A percentile compares a stretch with the other conserved stretches of the same genome.
These are phyloP conservation scores for Carlito syrichta DNA, from an alignment of 2,113 vertebrate genomes.

Conservation along the genomic window DNA sequence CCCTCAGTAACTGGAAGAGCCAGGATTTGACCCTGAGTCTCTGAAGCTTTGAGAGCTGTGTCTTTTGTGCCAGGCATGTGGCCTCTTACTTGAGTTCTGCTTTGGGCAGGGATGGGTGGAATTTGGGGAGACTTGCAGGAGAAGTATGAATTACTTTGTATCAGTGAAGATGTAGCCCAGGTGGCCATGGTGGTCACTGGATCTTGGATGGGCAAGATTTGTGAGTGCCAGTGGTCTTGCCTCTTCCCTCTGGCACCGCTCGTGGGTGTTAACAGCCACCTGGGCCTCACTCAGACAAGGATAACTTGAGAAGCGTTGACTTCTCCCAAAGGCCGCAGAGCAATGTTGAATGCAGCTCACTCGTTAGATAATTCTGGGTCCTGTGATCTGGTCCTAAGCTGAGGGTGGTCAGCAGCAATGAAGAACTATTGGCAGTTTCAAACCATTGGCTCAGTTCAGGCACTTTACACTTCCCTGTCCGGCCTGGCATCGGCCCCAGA, in stretches of 20 bases:
- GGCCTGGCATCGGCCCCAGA: background rate
- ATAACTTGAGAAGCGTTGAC: too few species aligned
- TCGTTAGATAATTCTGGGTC: background rate
- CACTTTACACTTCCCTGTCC: background rate
- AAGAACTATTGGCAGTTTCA: slow-evolving; percentile 30
- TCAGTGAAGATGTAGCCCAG: background rate
- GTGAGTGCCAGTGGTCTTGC: background rate
- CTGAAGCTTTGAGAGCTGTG: too few species aligned
- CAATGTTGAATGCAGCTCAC: background rate
- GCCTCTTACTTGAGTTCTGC: background rate
- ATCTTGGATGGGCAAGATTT: background rate
- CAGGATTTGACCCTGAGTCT: background rate
- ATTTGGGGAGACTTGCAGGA: background rate
- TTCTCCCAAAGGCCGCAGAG: slow-evolving; percentile 30
- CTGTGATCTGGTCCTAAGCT: slow-evolving; percentile 18
- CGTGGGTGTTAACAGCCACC: background rate
- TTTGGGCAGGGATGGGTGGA: background rate
- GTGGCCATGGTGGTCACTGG: background rate
- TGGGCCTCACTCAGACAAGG: slow-evolving; percentile 25
- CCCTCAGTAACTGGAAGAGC: background rate
- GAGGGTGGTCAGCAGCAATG: slow-evolving; percentile 45
- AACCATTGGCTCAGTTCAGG: background rate
- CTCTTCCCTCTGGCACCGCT: slow-evolving; percentile 36
- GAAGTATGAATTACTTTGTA: background rate
- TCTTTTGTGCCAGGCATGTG: background rate